These are phyloP conservation scores for Macaria liturata DNA, from an alignment of 2,888 invertebrate species.

Conservation along the genomic window DNA sequence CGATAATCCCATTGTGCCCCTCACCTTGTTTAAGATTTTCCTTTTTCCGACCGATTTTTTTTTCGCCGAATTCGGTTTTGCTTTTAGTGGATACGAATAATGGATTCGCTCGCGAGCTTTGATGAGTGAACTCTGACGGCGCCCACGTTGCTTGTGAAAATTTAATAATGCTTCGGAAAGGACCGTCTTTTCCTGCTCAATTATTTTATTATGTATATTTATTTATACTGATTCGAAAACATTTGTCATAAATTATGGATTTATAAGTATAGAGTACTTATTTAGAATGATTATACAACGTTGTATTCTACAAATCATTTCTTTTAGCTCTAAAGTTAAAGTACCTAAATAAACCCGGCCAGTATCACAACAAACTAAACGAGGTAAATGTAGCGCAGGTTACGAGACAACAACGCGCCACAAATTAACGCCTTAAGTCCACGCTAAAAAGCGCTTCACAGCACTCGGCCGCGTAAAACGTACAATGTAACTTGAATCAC, in stretches of 20 bases:
- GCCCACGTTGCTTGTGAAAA: constrained; percentile 15
- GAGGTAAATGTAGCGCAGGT: constrained; percentile 7
- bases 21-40: constrained; percentile 62
- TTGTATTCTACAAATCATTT: no score
- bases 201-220: no score
- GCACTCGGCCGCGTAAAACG: constrained; percentile 7
- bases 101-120: constrained; percentile 29
- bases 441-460: constrained; percentile 12
- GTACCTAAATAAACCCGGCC: not conserved
- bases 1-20: constrained; percentile 65
- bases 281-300: no score
- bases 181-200: no score
- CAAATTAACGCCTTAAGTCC: constrained; percentile 13
- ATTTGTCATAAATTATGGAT: no score
- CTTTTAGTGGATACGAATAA: constrained; percentile 33
- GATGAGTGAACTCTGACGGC: constrained; percentile 17
- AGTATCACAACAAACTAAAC: constrained; percentile 3
- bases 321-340: not conserved
- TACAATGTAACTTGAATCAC: constrained; percentile 16
- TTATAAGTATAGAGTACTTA: no score
- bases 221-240: no score
- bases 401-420: constrained; percentile 3
- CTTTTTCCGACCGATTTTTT: constrained; percentile 33
- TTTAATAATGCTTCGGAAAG: constrained; percentile 5
- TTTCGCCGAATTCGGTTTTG: constrained; percentile 32